Percentiles rank a stretch among this genome's conserved stretches.
Evolutionary conservation across 2,113 vertebrate genomes (phyloP).

Genomic region (Corynorhinus townsendii): DNA sequence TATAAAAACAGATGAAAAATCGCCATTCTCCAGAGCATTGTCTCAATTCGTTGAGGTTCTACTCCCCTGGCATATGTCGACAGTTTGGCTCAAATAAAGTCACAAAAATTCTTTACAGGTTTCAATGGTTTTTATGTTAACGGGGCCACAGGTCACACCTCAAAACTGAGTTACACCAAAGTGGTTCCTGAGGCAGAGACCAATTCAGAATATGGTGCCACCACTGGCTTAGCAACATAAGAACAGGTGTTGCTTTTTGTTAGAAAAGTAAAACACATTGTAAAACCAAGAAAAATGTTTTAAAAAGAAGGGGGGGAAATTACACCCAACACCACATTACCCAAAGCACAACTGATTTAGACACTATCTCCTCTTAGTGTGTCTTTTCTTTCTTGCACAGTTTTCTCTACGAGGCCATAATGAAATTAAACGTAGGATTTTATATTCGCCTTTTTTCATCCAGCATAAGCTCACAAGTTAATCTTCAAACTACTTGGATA

Average conservation of each 20-base stretch:
- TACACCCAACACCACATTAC: not conserved
- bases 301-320: not conserved
- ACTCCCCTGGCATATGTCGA: too few relatives aligned
- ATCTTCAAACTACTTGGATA: not conserved
- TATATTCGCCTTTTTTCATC: not conserved
- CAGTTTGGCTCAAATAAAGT: too few relatives aligned
- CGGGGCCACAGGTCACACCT: not conserved
- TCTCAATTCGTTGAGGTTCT: too few relatives aligned
- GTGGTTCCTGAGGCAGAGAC: not conserved
- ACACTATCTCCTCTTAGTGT: accelerated
- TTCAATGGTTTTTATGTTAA: too few relatives aligned
- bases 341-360: not conserved
- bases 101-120: too few relatives aligned
- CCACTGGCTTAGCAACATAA: not conserved
- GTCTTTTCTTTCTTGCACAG: not conserved
- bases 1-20: too few relatives aligned
- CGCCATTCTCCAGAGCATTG: too few relatives aligned
- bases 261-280: not conserved
- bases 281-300: not conserved
- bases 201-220: not conserved
- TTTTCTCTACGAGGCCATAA: not conserved
- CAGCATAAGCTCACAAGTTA: not conserved
- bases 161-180: not conserved
- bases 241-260: not conserved
- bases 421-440: not conserved